phyloP scores from a whole-genome alignment of 2,797 vertebrate species.

The Neopelma chrysocephalum region DNA sequence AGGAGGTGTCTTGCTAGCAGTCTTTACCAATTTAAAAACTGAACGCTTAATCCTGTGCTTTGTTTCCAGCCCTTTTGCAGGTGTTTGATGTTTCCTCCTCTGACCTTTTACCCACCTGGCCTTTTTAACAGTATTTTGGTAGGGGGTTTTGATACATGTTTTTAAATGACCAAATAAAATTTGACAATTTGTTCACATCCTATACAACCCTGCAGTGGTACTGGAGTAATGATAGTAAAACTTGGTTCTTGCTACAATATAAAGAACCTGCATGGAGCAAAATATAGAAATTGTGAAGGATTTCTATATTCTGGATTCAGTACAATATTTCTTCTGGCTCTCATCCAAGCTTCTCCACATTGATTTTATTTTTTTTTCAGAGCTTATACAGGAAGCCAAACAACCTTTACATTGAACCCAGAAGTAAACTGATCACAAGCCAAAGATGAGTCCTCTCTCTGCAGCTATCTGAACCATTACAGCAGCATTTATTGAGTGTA shows the following conservation, averaged over 20 bases:
- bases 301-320: conserved; percentile 23
- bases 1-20: neutral
- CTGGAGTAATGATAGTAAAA: neutral
- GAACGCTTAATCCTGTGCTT: neutral
- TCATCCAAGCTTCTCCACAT: conserved; percentile 7
- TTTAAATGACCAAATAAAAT: neutral
- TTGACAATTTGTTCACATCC: neutral
- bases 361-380: conserved; percentile 9
- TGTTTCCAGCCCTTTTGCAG: neutral
- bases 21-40: neutral
- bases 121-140: neutral
- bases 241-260: neutral
- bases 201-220: neutral
- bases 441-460: conserved; percentile 9
- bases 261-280: neutral
- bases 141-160: neutral
- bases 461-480: conserved; percentile 28
- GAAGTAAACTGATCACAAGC: conserved; percentile 47
- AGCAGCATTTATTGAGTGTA: conserved; percentile 29
- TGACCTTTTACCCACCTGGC: neutral
- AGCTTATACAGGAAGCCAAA: conserved; percentile 30
- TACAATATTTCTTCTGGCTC: conserved; percentile 25
- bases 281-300: conserved; percentile 9
- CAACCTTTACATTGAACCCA: conserved; percentile 36
- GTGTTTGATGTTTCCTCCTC: neutral